These are phyloP conservation scores for Copidosoma floridanum DNA, from an alignment of 1,140 invertebrate species.

Conservation along the genomic window DNA sequence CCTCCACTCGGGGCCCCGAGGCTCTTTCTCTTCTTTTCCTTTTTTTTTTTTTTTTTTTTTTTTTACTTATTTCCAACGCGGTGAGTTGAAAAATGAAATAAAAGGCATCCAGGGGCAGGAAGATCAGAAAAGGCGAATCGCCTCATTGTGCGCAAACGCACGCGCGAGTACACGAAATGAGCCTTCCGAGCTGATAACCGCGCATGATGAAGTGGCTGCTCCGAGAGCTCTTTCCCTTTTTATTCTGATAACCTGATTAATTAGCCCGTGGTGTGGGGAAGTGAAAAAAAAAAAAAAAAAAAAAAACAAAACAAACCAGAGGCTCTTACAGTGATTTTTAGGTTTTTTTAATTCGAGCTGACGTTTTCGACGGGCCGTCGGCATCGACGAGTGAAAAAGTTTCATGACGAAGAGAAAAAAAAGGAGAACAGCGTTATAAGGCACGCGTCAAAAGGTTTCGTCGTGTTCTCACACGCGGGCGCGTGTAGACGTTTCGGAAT, in stretches of 20 bases:
- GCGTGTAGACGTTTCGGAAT: too few relatives aligned
- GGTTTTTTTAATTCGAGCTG: too few relatives aligned
- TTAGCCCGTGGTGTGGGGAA: too few relatives aligned
- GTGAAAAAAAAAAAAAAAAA: not conserved
- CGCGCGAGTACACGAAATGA: too few relatives aligned
- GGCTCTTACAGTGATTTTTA: too few relatives aligned
- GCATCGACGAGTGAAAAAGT: too few relatives aligned
- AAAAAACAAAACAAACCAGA: not conserved
- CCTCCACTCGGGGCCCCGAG: not conserved
- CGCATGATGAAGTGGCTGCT: constrained; percentile 20
- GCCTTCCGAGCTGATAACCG: constrained; percentile 17
- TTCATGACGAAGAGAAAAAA: too few relatives aligned
- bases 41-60: not conserved
- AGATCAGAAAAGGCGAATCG: too few relatives aligned
- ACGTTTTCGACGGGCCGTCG: not conserved
- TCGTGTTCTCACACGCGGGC: too few relatives aligned
- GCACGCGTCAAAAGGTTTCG: too few relatives aligned
- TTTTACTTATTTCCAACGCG: not conserved
- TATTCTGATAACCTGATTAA: constrained; percentile 21
- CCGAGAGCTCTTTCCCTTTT: not conserved
- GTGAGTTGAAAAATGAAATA: not conserved
- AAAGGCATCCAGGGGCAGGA: constrained; percentile 3
- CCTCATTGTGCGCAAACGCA: too few relatives aligned
- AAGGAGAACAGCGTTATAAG: too few relatives aligned
- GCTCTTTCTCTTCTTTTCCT: not conserved